Evolutionary conservation across 2,888 invertebrate genomes (phyloP).

Genomic region (Teinopalpus imperialis): DNA sequence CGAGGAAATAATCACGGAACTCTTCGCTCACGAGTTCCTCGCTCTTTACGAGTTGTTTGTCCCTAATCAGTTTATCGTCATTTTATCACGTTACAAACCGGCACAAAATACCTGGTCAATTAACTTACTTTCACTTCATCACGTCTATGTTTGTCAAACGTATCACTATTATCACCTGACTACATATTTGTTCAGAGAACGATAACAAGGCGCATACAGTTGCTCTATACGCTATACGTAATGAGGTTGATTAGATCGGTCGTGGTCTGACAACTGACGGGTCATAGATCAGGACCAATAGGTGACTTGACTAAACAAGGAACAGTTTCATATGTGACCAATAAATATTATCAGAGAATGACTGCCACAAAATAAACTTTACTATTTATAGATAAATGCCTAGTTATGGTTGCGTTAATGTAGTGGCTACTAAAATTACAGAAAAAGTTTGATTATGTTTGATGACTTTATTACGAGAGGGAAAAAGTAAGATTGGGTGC

Average conservation of each 20-base stretch:
- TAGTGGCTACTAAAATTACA: too few relatives aligned
- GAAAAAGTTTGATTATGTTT: too few relatives aligned
- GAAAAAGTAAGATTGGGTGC: too few relatives aligned
- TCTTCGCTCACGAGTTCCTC: conserved; percentile 12
- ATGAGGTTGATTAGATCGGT: conserved; percentile 65
- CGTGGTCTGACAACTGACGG: conserved; percentile 56
- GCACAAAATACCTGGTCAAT: conserved; percentile 15
- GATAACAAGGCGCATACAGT: conserved; percentile 30
- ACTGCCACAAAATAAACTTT: conserved; percentile 2
- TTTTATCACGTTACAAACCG: not conserved
- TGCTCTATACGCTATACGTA: conserved; percentile 35
- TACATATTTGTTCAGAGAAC: conserved; percentile 38
- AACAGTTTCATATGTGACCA: conserved; percentile 15
- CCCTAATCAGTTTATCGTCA: conserved; percentile 10
- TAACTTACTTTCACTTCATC: conserved; percentile 20
- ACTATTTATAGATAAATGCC: not conserved
- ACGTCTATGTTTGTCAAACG: conserved; percentile 15
- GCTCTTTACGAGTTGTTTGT: conserved; percentile 2
- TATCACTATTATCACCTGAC: conserved; percentile 29
- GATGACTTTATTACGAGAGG: too few relatives aligned
- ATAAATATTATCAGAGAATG: conserved; percentile 3
- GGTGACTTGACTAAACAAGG: conserved; percentile 19
- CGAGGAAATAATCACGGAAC: conserved; percentile 24
- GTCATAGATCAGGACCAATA: conserved; percentile 43
- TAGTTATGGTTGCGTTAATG: not conserved